Base-by-base conservation (phyloP, 2,888 invertebrate species). In the Drosophila nigricruria region DNA sequence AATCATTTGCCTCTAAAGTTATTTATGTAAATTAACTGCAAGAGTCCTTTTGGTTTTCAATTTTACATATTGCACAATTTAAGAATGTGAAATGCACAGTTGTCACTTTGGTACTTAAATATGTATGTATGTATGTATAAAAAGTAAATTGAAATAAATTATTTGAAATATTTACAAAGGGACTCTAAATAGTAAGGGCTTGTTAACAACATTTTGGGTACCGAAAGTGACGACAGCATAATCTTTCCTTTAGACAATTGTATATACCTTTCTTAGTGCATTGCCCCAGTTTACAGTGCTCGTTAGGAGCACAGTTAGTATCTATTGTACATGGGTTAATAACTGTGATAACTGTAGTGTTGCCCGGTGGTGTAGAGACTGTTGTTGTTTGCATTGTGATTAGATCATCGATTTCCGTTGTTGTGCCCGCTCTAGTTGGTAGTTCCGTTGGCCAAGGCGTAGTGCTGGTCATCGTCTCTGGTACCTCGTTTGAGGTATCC, bases 261-360 rank as follows among this genome's bases (percentile, higher is more conserved):
- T 64, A 10, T 89, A 91, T 93, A 93, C 93, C 93, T 93, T 93
- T 91, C 92, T 91, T 94, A 77, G 90, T 93, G 92, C 95, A 95
- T 89, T 92, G 92, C 84, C 94, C 94, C 89, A 93, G 93, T 81
- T 94, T 92, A 92, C 96, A 96, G 74, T 94, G 94, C 92, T 95
- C 95, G 79, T 93, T 93, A 81, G 93, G 92, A 79, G 93, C 93
- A 92, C 96, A 96, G 90, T 95, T 95, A 86, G 93, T 93, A 92
- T 95, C 94, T 87, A 93, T 92, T 83, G 93, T 93, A 93, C 95
- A 96, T 85, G 92, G 84, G 88, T 91, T 92, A 88, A 88, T 91
- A 90, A 92, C 92, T 84, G 82, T 89, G 81, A 82, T 88, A 74
- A 81, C 79, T 67, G 88, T 90, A 27, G 74, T 81, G 65, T 84